Evolutionary conservation across 2,888 invertebrate species (phyloP).

Genomic region (Buathra laborator): DNA sequence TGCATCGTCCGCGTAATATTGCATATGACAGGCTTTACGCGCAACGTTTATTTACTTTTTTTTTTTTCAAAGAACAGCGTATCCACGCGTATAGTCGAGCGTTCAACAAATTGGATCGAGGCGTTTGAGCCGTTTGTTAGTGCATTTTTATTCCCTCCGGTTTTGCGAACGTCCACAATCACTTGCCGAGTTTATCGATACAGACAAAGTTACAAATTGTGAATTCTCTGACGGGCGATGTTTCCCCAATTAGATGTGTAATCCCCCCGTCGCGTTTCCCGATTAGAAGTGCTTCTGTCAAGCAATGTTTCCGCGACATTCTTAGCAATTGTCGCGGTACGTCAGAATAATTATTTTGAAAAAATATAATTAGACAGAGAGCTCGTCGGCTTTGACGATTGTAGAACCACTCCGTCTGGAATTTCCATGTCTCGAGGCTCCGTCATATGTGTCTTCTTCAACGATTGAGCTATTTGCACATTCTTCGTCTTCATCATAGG

Average conservation of each 20-base stretch:
- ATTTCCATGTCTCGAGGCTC: neutral
- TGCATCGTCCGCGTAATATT: conserved; percentile 27
- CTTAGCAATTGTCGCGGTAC: neutral
- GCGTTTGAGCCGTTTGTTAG: neutral
- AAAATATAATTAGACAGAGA: neutral
- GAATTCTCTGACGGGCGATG: neutral
- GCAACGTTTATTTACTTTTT: neutral
- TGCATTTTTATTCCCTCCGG: neutral
- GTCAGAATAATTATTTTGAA: conserved; percentile 17
- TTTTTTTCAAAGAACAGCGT: neutral
- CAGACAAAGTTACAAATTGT: neutral
- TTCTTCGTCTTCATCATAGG: neutral
- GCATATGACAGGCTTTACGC: neutral
- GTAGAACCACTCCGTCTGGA: neutral
- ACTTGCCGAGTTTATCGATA: neutral
- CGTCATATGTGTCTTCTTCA: neutral
- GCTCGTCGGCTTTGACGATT: neutral
- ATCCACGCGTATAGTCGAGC: neutral
- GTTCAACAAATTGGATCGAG: neutral
- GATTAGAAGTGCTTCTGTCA: neutral
- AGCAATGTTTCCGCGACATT: neutral
- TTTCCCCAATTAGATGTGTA: neutral
- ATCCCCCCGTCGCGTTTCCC: too few species aligned
- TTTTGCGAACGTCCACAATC: neutral
- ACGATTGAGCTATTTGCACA: conserved; percentile 15